Base-by-base conservation (phyloP, 2,797 vertebrate genomes). In the Petrocephalus schoutedeni region DNA sequence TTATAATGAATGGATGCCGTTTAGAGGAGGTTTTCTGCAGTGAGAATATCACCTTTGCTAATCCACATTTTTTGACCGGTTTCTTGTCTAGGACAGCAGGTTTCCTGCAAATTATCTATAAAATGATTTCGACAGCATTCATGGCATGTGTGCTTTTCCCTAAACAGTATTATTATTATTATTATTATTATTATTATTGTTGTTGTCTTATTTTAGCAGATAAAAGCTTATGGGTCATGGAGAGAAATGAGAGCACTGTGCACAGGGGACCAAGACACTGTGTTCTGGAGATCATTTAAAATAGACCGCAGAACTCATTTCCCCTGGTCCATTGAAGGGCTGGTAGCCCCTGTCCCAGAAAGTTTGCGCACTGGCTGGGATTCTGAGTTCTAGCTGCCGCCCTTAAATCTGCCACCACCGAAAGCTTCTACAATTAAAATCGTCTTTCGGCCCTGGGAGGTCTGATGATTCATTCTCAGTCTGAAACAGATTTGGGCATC, bases 391-490 rank as follows among this genome's bases (percentile, higher is more conserved):
- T 82, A 41, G 14, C 56, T 74, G 32, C 19, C n/a, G 21, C 10
- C 64, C 19, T 54, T 28, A 84, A 53, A 84, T 54, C 10, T 86
- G 84, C 57, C 64, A 86, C 57, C 53, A 59, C 67, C 12, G 41
- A 21, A 67, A 36, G 67, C 57, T 67, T 16, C 49, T 53, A 85
- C 87, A 85, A 85, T 59, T 59, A 82, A 64, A 56, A 28, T 57
- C 45, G 16, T 16, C 23, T 41, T 58, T 82, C 28, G 28, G 87
- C 74, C 32, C 54, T 58, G 51, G 54, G 86, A 80, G 74, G 86
- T 61, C 86, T 87, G 86, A 82, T 89, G 86, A 89, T 89, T 87
- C 86, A 87, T 89, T 45, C 54, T 41, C 32, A 23, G 64, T 67
- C 88, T 80, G 84, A 54, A 59, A 86, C 85, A 77, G 71, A 82